Conservation (phyloP, 2,113 vertebrate species). For the Ailuropoda melanoleuca region DNA sequence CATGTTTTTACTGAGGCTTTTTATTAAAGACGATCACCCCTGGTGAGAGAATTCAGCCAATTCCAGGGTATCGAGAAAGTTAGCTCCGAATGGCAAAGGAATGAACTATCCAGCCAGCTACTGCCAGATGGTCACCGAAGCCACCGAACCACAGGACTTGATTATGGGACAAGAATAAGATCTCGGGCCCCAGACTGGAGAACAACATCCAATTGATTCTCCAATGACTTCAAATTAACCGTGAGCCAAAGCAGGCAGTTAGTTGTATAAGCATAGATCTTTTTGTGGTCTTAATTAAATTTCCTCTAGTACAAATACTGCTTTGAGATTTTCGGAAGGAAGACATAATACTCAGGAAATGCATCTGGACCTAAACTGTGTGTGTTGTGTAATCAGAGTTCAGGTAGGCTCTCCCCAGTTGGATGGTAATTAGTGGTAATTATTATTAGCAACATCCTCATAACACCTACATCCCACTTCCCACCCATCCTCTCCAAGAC, state of each 20-base stretch:
- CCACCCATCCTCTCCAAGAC: not conserved
- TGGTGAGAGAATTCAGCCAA: not conserved
- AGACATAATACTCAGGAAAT: not conserved
- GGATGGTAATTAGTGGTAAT: not conserved
- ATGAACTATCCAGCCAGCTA: slow-evolving; percentile 27
- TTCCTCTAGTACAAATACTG: not conserved
- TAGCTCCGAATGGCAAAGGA: slow-evolving; percentile 41
- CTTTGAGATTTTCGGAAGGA: slow-evolving; percentile 28
- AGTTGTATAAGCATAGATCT: slow-evolving; percentile 68
- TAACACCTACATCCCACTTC: not conserved
- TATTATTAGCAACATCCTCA: not conserved
- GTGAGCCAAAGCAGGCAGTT: slow-evolving; percentile 52
- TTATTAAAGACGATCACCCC: not conserved
- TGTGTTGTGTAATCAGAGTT: not conserved
- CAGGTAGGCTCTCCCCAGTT: not conserved
- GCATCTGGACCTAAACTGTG: not conserved
- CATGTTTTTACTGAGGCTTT: not conserved
- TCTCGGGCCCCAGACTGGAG: not conserved
- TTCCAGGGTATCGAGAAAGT: not conserved
- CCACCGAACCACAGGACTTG: slow-evolving; percentile 44
- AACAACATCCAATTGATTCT: slow-evolving; percentile 51
- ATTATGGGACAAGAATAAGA: slow-evolving; percentile 59
- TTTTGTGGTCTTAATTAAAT: slow-evolving; percentile 66
- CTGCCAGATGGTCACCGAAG: not conserved
- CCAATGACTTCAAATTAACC: slow-evolving; percentile 62